Conservation (phyloP, 2,888 invertebrate species). For the Ormyrus pomaceus region DNA sequence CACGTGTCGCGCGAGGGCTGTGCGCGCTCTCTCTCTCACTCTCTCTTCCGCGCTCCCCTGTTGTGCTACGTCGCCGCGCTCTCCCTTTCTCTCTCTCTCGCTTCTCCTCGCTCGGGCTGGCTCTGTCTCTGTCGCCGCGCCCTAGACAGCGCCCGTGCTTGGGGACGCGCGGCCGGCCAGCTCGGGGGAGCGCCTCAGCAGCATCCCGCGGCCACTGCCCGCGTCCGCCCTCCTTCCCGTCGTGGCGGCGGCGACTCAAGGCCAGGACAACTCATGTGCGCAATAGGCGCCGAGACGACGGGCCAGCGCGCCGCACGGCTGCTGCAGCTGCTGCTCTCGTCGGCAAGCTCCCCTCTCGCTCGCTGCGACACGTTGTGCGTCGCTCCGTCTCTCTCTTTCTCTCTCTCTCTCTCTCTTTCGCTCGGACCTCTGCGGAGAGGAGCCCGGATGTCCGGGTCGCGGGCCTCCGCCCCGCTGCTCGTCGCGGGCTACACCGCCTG, state of each 20-base stretch:
- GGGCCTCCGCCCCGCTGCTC: constrained; percentile 9
- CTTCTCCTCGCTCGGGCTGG: constrained; percentile 9
- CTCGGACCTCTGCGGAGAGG: neutral
- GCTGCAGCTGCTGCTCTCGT: neutral
- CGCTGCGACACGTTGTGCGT: neutral
- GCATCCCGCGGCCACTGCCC: constrained; percentile 35
- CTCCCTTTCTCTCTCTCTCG: constrained; percentile 27
- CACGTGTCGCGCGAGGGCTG: constrained; percentile 45
- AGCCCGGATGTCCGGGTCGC: neutral
- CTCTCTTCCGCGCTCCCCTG: neutral
- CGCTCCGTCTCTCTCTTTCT: constrained; percentile 43
- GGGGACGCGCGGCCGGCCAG: constrained; percentile 40
- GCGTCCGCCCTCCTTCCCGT: neutral
- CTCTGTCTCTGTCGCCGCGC: constrained; percentile 51
- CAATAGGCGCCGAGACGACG: constrained; percentile 68
- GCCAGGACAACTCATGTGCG: constrained; percentile 66
- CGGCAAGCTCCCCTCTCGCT: neutral
- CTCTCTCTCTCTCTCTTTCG: constrained; percentile 19
- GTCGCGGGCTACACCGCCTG: too few species aligned
- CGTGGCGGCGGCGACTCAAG: constrained; percentile 23
- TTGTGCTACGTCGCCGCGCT: neutral
- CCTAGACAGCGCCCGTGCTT: constrained; percentile 49
- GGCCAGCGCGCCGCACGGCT: neutral
- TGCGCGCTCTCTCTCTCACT: constrained; percentile 31
- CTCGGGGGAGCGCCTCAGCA: constrained; percentile 41